These are phyloP conservation scores for Onthophagus sagittarius DNA, from an alignment of 2,888 invertebrate species.

Conservation along the genomic window DNA sequence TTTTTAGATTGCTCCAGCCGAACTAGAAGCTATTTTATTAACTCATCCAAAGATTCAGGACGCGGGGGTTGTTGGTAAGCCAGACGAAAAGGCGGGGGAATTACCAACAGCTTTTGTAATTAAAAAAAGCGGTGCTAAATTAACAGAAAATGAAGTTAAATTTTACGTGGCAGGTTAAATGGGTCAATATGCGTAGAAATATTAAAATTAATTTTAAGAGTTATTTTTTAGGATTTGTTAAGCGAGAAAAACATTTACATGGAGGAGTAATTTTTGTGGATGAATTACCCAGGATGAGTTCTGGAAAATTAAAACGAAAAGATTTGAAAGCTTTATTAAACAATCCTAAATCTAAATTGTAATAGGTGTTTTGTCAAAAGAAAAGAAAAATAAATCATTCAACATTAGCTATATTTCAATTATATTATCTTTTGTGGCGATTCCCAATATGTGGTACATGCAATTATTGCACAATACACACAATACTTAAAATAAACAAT, in stretches of 20 bases:
- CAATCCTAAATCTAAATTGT: slow-evolving; percentile 2
- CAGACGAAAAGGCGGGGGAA: slow-evolving; percentile 72
- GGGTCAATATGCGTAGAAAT: background rate
- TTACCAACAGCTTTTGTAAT: slow-evolving; percentile 76
- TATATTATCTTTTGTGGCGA: no score
- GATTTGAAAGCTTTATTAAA: slow-evolving; percentile 32
- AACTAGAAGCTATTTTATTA: slow-evolving; percentile 75
- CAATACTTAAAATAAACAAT: no score
- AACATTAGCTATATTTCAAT: no score
- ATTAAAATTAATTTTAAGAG: background rate
- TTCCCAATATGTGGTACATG: no score
- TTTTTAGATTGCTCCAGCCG: slow-evolving; percentile 66
- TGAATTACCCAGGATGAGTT: slow-evolving; percentile 49
- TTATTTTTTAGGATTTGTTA: slow-evolving; percentile 35
- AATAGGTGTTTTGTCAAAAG: background rate
- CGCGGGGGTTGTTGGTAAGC: slow-evolving; percentile 77
- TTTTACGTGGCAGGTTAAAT: slow-evolving; percentile 50
- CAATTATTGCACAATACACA: no score
- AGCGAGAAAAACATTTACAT: slow-evolving; percentile 67
- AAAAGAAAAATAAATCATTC: no score
- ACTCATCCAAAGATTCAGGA: slow-evolving; percentile 70
- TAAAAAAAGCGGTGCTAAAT: slow-evolving; percentile 51
- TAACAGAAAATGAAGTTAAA: slow-evolving; percentile 49
- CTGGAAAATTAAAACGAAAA: slow-evolving; percentile 51
- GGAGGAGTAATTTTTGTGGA: slow-evolving; percentile 56